Conservation (phyloP, 2,797 vertebrate genomes). For the Pachyuromys duprasi region DNA sequence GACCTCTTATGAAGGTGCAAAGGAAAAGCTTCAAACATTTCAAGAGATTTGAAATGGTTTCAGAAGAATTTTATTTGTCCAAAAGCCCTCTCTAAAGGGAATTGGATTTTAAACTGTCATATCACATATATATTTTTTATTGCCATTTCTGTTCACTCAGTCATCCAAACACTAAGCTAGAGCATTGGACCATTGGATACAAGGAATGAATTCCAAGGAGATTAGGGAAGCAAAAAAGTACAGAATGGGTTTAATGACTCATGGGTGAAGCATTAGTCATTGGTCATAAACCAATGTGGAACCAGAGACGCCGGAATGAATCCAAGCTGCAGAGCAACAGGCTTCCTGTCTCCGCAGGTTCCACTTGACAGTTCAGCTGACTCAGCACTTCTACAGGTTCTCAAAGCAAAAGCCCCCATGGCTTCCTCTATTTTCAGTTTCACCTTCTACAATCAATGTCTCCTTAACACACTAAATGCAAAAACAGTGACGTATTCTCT, state of each 20-base stretch:
- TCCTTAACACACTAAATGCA: background rate
- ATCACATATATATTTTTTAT: conserved; percentile 77
- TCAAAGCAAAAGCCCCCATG: background rate
- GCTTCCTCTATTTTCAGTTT: conserved; percentile 49
- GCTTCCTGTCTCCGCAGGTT: background rate
- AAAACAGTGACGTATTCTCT: conserved; percentile 30
- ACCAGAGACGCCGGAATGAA: conserved; percentile 62
- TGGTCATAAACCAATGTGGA: conserved; percentile 79
- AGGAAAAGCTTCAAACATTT: conserved; percentile 59
- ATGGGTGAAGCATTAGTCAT: conserved; percentile 79
- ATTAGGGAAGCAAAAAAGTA: conserved; percentile 65
- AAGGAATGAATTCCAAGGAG: conserved; percentile 75
- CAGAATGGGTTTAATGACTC: conserved; percentile 77
- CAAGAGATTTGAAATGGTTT: conserved; percentile 68
- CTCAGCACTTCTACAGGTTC: conserved; percentile 53
- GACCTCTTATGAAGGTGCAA: conserved; percentile 66
- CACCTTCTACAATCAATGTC: conserved; percentile 46
- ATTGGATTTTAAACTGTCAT: conserved; percentile 74
- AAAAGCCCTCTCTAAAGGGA: conserved; percentile 68
- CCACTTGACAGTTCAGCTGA: conserved; percentile 57
- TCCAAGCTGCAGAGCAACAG: conserved; percentile 34
- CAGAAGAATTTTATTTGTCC: conserved; percentile 73
- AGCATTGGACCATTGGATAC: conserved; percentile 63
- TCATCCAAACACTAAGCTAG: conserved; percentile 69
- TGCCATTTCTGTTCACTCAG: conserved; percentile 77